Conservation (phyloP, 2,797 vertebrate genomes). For the Momotus momota region DNA sequence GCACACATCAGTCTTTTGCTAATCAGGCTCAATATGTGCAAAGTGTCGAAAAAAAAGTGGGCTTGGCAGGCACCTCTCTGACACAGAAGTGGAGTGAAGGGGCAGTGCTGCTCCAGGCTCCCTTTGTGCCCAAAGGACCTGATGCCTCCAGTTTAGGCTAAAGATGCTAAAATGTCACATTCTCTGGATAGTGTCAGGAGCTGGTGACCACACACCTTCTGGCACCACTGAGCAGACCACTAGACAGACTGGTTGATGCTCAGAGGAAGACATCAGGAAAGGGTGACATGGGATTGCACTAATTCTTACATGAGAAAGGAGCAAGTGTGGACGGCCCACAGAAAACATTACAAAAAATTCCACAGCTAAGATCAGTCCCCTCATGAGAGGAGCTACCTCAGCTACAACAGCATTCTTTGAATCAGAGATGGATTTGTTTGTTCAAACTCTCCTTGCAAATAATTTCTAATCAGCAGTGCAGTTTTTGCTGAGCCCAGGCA, state of each 20-base stretch:
- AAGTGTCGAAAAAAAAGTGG: background rate
- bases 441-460: conserved; percentile 38
- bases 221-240: background rate
- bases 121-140: background rate
- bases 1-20: background rate
- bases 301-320: background rate
- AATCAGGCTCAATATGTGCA: rapidly evolving
- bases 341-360: background rate
- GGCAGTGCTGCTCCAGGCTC: background rate
- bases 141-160: background rate
- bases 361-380: background rate
- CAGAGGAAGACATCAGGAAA: background rate
- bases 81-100: background rate
- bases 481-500: background rate
- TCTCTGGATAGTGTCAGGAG: background rate
- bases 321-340: background rate
- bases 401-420: background rate
- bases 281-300: background rate
- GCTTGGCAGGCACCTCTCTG: background rate
- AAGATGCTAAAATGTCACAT: background rate
- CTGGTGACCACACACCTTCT: background rate
- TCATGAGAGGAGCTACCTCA: background rate
- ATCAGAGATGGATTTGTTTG: background rate
- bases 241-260: background rate
- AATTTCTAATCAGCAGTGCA: conserved; percentile 9